Evolutionary conservation across 1,140 invertebrate genomes (phyloP).

Genomic region (Brachionus sp.): DNA sequence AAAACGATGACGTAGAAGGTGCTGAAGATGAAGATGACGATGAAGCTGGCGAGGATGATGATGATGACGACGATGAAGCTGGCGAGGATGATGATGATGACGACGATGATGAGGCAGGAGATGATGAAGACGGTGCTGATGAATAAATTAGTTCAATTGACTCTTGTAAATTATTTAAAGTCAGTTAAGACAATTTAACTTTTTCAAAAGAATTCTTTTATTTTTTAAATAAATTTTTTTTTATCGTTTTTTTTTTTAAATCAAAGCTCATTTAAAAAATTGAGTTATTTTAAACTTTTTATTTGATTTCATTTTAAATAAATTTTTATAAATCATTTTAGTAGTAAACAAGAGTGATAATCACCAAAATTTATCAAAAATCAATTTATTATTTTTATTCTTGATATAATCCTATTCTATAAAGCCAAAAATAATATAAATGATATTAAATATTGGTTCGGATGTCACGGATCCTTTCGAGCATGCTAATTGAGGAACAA

Average conservation of each 20-base stretch:
- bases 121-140: neutral
- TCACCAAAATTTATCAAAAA: too few species aligned
- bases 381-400: too few species aligned
- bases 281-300: neutral
- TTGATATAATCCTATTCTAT: too few species aligned
- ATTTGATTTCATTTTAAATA: too few species aligned
- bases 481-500: too few species aligned
- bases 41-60: conserved; percentile 34
- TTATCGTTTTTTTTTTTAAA: neutral
- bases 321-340: too few species aligned
- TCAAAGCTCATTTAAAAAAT: neutral
- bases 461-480: too few species aligned
- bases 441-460: too few species aligned
- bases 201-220: neutral
- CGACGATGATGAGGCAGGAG: neutral
- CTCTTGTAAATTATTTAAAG: neutral
- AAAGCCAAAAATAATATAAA: too few species aligned
- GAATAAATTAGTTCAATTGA: neutral
- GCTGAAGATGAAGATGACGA: conserved; percentile 33
- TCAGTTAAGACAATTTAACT: neutral
- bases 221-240: conserved; percentile 1
- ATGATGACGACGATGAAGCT: neutral
- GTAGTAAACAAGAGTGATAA: too few species aligned
- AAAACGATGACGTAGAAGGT: conserved; percentile 21
- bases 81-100: neutral